Evolutionary conservation across 2,113 vertebrate genomes (phyloP), one percentile per base, ranked within the genome.

Genomic region (Anthoscopus minutus): DNA sequence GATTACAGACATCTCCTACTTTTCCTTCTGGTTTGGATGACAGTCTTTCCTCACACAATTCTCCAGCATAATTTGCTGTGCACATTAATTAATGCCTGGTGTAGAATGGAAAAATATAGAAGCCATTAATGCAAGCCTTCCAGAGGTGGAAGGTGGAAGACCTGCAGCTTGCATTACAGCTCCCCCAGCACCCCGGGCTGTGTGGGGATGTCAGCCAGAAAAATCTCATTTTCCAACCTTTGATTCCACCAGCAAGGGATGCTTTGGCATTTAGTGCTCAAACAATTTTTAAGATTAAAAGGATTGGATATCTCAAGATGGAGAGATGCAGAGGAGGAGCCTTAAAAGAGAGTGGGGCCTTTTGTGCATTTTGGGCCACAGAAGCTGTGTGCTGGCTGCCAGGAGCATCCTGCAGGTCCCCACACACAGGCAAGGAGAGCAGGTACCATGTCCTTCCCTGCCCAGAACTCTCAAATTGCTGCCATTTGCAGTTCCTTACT

Each of bases 1-100:
- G 71, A 78, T 73, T 86, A 78, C 44, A 79, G 33, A n/a, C 21
- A 33, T 78, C 54, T 73, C 62, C 71, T 67, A 71, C 72, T 93
- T 87, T 66, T 71, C 72, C 81, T 92, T 61, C 73, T 69, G 44
- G 35, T 89, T 61, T 22, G 12, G 64, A 31, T 84, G 72, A 15
- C 69, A 78, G 38, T 40, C 30, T 88, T 47, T 86, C 44, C 72
- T 94, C 35, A 64, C 38, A 15, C 25, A 38, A 45, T 76, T 76
- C 89, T 67, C 80, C 56, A 56, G 67, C 33, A 13, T 90, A 47
- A 88, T 88, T 70, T 73, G 42, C 56, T 64, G 44, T 35, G 64
- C 13, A 18, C 9, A 5, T 90, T 76, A 57, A 92, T 91, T 65
- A 72, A 57, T 67, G 38, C 48, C 45, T 80, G 40, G 24, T 54